These are phyloP conservation scores for Sinelater perroti DNA, from an alignment of 2,888 invertebrate species.

Conservation along the genomic window DNA sequence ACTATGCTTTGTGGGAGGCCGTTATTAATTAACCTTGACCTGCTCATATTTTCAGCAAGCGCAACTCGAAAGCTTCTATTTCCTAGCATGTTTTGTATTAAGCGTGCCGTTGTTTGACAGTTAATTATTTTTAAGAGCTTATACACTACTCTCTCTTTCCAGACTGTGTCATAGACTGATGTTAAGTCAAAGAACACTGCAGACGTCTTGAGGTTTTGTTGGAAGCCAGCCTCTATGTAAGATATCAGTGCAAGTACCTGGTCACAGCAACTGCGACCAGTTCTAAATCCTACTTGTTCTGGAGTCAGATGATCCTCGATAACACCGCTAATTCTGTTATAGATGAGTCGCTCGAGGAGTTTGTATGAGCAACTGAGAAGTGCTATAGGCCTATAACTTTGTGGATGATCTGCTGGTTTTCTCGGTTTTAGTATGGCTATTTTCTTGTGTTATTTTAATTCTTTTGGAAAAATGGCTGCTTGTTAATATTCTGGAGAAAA, in stretches of 20 bases:
- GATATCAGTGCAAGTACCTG: conserved; percentile 39
- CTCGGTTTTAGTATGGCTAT: conserved; percentile 33
- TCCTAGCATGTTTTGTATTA: too few species aligned
- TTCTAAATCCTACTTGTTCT: conserved; percentile 39
- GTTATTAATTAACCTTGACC: too few species aligned
- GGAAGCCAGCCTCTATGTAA: conserved; percentile 39
- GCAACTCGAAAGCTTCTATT: too few species aligned
- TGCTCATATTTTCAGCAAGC: too few species aligned
- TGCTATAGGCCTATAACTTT: conserved; percentile 7
- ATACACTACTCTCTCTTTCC: too few species aligned
- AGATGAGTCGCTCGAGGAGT: conserved; percentile 26
- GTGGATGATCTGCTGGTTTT: conserved; percentile 11
- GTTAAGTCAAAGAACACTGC: too few species aligned
- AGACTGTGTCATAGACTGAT: too few species aligned
- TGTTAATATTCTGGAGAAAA: background rate
- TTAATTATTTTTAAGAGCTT: too few species aligned
- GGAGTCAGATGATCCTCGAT: conserved; percentile 7
- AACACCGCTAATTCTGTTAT: conserved; percentile 33
- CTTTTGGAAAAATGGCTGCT: conserved; percentile 2
- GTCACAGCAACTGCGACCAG: conserved; percentile 35
- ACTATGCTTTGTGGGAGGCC: too few species aligned
- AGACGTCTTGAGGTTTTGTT: conserved; percentile 39
- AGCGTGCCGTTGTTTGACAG: too few species aligned
- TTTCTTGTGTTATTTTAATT: conserved; percentile 10
- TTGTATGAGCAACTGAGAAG: conserved; percentile 1